Base-by-base conservation (phyloP, 2,113 vertebrate genomes). In the Hydropotes inermis region DNA sequence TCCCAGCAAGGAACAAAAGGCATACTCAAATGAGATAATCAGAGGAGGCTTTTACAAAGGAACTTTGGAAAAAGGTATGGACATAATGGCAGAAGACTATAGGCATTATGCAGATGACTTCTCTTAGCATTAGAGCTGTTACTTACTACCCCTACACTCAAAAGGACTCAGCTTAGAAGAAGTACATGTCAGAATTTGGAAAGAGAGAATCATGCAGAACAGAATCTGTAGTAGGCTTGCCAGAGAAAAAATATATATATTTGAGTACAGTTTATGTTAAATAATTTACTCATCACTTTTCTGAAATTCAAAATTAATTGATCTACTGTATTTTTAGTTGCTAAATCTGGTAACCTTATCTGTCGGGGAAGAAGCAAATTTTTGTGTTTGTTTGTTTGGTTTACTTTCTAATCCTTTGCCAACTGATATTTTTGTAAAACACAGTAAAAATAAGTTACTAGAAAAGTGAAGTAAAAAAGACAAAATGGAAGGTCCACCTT, bases 341-440 rank as follows among this genome's bases (percentile, higher is more conserved):
- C 16, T 87, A 60, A 39, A 5, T 60, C n/a, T 91, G 27, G 9
- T 21, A 88, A 67, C 8, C 36, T 39, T 90, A 85, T 25, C 11
- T 47, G 1, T 88, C 13, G 2, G 0, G 21, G 21, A 84, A 87
- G 19, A 52, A 43, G 0, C 2, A 39, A 16, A 17, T 10, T 96
- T 61, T 39, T 45, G 2, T 50, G 52, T 50, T 60, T 54, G 25
- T 91, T 78, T 90, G 27, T 33, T 58, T 84, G 81, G 3, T 47
- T 97, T 97, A 61, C 8, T 57, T 92, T 88, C 2, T 15, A 86
- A 55, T 91, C 10, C 25, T 92, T 82, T 43, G 5, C 16, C 89
- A 94, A n/a, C 4, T 19, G 14, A 28, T 39, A 45, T 25, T 61
- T 74, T 60, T 64, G 3, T 45, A 83, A 94, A 79, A 33, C 52